These are phyloP conservation scores for Colletes latitarsis DNA, from an alignment of 1,140 invertebrate species.

Conservation along the genomic window DNA sequence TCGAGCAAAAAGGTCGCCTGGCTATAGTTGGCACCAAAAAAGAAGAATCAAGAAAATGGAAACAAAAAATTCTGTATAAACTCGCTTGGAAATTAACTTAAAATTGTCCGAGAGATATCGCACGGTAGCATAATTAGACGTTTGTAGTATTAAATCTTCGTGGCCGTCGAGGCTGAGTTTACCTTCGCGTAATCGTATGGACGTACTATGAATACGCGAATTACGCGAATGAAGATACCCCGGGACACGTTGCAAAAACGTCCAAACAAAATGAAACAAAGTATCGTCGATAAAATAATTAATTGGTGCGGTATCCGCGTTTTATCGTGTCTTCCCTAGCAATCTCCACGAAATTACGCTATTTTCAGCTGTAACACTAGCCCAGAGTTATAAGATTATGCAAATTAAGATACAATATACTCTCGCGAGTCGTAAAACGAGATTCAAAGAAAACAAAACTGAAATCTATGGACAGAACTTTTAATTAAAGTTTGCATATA, in stretches of 20 bases:
- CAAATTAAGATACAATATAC: neutral
- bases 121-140: constrained; percentile 18
- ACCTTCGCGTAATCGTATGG: too few relatives aligned
- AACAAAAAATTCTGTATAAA: neutral
- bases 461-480: neutral
- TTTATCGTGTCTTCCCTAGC: neutral
- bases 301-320: neutral
- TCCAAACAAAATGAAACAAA: neutral
- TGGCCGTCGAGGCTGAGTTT: too few relatives aligned
- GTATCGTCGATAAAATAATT: neutral
- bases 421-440: neutral
- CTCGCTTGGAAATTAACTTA: constrained; percentile 20
- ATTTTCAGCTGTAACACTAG: neutral
- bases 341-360: neutral
- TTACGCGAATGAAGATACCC: constrained; percentile 15
- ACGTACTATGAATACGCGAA: neutral
- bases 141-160: constrained; percentile 14
- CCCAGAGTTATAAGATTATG: neutral
- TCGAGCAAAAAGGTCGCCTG: too few relatives aligned
- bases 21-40: too few relatives aligned
- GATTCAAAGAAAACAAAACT: neutral
- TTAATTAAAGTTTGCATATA: neutral
- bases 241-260: neutral
- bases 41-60: too few relatives aligned
- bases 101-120: neutral